Evolutionary conservation across 2,797 vertebrate species (phyloP), one percentile per base, ranked within the genome.

Genomic region (Rhinichthys osculus): DNA sequence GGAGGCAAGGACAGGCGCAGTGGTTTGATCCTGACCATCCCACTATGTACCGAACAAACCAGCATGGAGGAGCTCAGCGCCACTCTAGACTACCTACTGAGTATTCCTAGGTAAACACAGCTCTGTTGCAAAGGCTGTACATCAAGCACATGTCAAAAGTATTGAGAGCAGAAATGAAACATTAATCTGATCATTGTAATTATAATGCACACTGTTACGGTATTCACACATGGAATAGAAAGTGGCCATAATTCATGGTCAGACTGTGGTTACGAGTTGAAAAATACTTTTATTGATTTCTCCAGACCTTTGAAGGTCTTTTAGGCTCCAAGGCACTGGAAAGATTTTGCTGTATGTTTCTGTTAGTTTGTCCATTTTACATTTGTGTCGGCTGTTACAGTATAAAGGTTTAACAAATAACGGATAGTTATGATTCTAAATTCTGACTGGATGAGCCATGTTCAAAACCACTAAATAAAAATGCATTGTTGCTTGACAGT

Each of bases 11-110:
- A 99, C 93, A 94, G 98, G 88, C 97, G 98, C 90, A 99, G 98
- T 88, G 98, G 98, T 89, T 96, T 99, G 93, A 99, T 99, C 94
- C 94, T 99, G 92, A 99, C 97, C 89, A 99, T 99, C 94, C 98
- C 98, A 78, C 95, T 99, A 92, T 96, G 97, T 89, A 97, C 97
- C 1, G 98, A 99, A 85, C 98, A 99, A 94, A 99, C 98, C 27
- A 99, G 96, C 92, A 97, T 99, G 98, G 98, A 99, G 89, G 98
- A 99, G 91, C 95, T 99, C 87, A 97, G 97, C 83, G 95, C 97
- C 90, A 99, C 98, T 0, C 94, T 99, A 88, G 97, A 99, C 93
- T 99, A 99, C 89, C 95, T 99, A 80, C 97, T 99, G 57, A 96
- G 97, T 93, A 99, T 99, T 91, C 98, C 98, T 93, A 99, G 98